Evolutionary conservation across 64 coral and sea anemone genomes (phyloP).

Genomic region (Pocillopora verrucosa): DNA sequence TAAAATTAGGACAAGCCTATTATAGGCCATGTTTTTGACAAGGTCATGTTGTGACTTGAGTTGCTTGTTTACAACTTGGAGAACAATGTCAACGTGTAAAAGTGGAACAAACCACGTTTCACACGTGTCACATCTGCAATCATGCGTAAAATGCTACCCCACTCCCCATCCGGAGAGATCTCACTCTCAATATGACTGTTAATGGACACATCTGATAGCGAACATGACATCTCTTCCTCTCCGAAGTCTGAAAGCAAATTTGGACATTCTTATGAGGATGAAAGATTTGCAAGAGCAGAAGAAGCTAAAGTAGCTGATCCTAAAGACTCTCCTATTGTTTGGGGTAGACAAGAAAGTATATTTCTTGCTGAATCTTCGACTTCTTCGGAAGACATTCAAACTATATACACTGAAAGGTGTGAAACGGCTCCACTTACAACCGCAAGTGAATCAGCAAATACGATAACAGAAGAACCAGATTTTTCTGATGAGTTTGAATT

Average conservation of each 20-base stretch:
- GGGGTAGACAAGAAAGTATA: conserved; percentile 1
- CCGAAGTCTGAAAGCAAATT: background rate
- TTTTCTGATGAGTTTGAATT: conserved; percentile 30
- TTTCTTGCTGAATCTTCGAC: conserved; percentile 32
- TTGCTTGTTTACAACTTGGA: too few relatives aligned
- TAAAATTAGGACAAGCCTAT: too few relatives aligned
- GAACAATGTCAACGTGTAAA: too few relatives aligned
- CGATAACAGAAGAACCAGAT: background rate
- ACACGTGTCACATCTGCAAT: background rate
- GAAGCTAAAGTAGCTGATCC: background rate
- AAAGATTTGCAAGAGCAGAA: conserved; percentile 19
- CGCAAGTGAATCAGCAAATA: background rate
- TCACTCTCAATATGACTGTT: background rate
- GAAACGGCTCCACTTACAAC: background rate
- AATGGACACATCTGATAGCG: background rate
- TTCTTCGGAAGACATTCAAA: background rate
- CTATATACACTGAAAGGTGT: background rate
- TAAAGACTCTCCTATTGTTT: background rate
- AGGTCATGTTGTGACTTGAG: too few relatives aligned
- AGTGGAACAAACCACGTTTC: too few relatives aligned
- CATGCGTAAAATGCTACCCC: background rate
- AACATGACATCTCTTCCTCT: background rate
- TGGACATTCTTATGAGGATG: background rate
- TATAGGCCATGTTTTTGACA: too few relatives aligned
- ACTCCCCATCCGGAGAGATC: background rate